phyloP scores from a whole-genome alignment of 2,797 vertebrate genomes.

The Falco novaeseelandiae region DNA sequence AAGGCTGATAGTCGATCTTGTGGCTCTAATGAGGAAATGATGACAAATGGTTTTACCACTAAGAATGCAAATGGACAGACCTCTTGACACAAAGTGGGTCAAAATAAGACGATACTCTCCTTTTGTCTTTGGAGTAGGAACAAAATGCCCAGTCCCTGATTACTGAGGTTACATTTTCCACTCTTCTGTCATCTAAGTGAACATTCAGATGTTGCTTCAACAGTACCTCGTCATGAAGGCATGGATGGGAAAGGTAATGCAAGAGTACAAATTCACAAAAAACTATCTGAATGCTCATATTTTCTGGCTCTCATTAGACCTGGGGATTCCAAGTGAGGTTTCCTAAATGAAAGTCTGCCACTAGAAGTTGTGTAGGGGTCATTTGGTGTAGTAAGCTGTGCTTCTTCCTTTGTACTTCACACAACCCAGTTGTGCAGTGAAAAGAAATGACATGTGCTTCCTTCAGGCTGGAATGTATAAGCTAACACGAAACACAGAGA shows the following conservation, averaged over 20 bases:
- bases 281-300: not conserved
- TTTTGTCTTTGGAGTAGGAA: not conserved
- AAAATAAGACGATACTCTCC: not conserved
- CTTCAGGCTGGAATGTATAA: not conserved
- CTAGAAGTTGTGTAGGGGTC: not conserved
- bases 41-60: not conserved
- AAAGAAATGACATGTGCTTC: not conserved
- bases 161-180: not conserved
- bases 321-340: not conserved
- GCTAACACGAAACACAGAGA: not conserved
- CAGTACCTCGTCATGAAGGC: not conserved
- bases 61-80: not conserved
- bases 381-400: not conserved
- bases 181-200: not conserved
- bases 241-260: not conserved
- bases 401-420: not conserved
- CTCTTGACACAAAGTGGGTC: not conserved
- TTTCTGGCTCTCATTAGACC: not conserved
- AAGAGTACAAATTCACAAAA: not conserved
- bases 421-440: not conserved
- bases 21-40: not conserved
- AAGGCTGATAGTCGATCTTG: not conserved
- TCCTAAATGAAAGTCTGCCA: not conserved
- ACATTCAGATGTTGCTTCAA: not conserved
- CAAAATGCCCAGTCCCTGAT: not conserved